Evolutionary conservation across 2,888 invertebrate species (phyloP), one percentile per base, ranked within the genome.

Genomic region (Yponomeuta malinellus): DNA sequence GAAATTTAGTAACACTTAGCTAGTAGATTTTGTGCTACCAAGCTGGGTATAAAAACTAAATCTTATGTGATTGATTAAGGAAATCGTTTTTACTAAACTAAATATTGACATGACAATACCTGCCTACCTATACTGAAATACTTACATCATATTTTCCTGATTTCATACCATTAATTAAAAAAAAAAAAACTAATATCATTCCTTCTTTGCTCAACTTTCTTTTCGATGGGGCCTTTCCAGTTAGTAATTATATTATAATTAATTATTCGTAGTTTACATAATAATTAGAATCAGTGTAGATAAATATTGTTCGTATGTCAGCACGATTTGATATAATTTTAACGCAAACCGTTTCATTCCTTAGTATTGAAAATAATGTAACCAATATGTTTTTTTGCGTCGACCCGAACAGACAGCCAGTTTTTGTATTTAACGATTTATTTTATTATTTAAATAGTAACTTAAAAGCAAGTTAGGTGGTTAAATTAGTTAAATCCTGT

Each of bases 331-430:
- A 74, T 72, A 72, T 70, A 71, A 72, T 73, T 71, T 73, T 31
- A 69, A 70, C 78, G 73, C 71, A 75, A 70, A 70, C 23, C 73
- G 72, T 68, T 71, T 15, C 12, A 10, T 68, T 73, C 43, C 72
- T 74, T 76, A 74, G 72, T 77, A 76, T 72, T 71, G 70, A 68
- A 75, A 74, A 76, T 80, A 86, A 87, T 83, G 83, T 84, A 77
- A 74, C 73, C 72, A 71, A 73, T 23, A 23, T 23, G 23, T 74
- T 75, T 68, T 48, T 74, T 77, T 78, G 74, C 73, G 78, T 23
- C 23, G 81, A 87, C 89, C 88, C 89, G 88, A 88, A 78, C 74
- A 76, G 78, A 77, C 79, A 84, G 88, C 88, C 89, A 89, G 88
- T 88, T 84, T 78, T 76, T 73, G 74, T 74, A 70, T 77, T 71